Percentiles rank a stretch among this genome's conserved stretches.
Evolutionary conservation across 2,888 invertebrate species (phyloP).

Genomic region (Hydriomena furcata): DNA sequence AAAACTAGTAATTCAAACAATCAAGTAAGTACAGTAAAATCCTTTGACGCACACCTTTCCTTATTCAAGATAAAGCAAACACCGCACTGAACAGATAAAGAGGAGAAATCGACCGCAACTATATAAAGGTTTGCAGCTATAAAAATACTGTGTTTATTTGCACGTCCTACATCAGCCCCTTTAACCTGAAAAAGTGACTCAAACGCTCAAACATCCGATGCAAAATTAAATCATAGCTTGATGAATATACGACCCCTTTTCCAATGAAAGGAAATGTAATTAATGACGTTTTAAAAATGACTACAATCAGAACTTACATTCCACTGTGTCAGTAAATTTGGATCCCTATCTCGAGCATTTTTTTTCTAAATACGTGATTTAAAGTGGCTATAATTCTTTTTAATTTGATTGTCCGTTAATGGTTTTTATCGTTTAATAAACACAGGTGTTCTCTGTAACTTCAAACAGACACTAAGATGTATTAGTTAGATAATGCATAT

Average conservation of each 20-base stretch:
- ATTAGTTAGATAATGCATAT: slow-evolving; percentile 49
- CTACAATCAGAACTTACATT: slow-evolving; percentile 67
- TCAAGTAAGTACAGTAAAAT: slow-evolving; percentile 54
- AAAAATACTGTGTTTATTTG: slow-evolving; percentile 83
- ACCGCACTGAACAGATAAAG: slow-evolving; percentile 78
- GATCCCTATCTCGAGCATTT: slow-evolving; percentile 71
- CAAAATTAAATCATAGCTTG: slow-evolving; percentile 53
- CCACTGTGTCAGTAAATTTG: slow-evolving; percentile 76
- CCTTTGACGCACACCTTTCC: slow-evolving; percentile 65
- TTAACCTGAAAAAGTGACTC: slow-evolving; percentile 58
- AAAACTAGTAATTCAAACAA: slow-evolving; percentile 24
- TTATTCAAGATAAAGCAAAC: slow-evolving; percentile 81
- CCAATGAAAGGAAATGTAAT: slow-evolving; percentile 34
- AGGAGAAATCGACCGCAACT: slow-evolving; percentile 82
- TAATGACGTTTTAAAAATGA: slow-evolving; percentile 51
- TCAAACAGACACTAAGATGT: slow-evolving; percentile 50
- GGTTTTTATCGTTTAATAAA: slow-evolving; percentile 22
- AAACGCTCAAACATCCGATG: slow-evolving; percentile 43
- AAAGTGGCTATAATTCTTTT: slow-evolving; percentile 50
- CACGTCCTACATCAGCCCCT: slow-evolving; percentile 79
- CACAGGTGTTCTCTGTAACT: slow-evolving; percentile 51
- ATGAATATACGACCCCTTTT: slow-evolving; percentile 60
- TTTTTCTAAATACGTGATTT: slow-evolving; percentile 69
- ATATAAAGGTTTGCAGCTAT: slow-evolving; percentile 82
- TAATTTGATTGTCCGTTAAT: slow-evolving; percentile 20